phyloP scores from a whole-genome alignment of 2,113 vertebrate genomes.

The Donacobius atricapilla region DNA sequence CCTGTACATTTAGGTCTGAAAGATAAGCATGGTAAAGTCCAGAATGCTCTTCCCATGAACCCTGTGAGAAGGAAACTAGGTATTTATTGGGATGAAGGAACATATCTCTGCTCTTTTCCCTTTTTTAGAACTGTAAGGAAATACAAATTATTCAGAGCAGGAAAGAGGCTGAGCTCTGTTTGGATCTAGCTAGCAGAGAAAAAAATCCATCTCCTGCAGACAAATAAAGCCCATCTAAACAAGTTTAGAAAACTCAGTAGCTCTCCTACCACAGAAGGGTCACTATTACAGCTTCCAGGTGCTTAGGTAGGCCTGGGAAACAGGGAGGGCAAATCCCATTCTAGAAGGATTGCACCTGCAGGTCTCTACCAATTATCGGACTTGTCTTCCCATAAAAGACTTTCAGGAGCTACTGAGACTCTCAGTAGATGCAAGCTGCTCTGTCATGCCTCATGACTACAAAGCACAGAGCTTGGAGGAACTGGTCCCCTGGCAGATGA shows the following conservation, averaged over 20 bases:
- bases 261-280: background rate
- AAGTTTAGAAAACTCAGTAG: background rate
- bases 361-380: background rate
- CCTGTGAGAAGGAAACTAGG: background rate
- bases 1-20: background rate
- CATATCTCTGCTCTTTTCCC: background rate
- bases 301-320: background rate
- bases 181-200: background rate
- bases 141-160: background rate
- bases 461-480: background rate
- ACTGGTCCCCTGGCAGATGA: background rate
- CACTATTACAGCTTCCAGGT: background rate
- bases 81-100: background rate
- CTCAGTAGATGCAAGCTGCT: no score
- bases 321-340: rapidly evolving
- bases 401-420: no score
- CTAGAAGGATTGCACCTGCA: background rate
- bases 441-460: rapidly evolving
- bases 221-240: background rate
- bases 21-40: background rate
- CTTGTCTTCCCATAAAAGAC: background rate
- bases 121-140: background rate
- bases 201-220: background rate
- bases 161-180: background rate
- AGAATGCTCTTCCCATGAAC: background rate